A percentile compares a stretch with the other conserved stretches of the same genome.
These are phyloP conservation scores for Capromys pilorides DNA, from an alignment of 2,797 vertebrate genomes.

Conservation along the genomic window DNA sequence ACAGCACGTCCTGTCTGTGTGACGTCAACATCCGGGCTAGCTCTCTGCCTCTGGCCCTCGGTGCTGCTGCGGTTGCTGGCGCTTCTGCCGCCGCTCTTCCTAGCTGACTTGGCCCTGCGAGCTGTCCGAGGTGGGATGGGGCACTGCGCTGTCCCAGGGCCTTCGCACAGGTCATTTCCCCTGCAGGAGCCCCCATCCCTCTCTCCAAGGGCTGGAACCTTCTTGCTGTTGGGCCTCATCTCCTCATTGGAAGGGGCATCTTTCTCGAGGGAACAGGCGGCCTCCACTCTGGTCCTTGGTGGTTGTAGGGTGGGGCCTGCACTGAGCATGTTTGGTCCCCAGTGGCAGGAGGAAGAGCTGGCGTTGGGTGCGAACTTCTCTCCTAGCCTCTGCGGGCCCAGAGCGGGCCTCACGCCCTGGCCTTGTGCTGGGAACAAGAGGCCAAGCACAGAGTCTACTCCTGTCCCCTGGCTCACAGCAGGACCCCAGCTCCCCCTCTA, in stretches of 20 bases:
- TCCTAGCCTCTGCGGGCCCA: not conserved
- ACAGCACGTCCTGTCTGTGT: fast-evolving
- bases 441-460: fast-evolving
- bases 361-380: not conserved
- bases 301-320: not conserved
- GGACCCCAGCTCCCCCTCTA: too few relatives aligned
- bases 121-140: not conserved
- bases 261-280: not conserved
- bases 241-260: not conserved
- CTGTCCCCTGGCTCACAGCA: fast-evolving
- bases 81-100: too few relatives aligned
- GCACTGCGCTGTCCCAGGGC: not conserved
- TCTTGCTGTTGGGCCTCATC: not conserved
- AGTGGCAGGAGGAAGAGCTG: not conserved
- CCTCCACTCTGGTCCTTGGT: not conserved
- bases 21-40: too few relatives aligned
- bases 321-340: not conserved
- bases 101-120: fast-evolving
- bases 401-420: not conserved
- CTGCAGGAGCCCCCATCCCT: not conserved
- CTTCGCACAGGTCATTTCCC: not conserved
- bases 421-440: not conserved
- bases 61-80: not conserved
- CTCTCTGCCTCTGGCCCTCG: not conserved
- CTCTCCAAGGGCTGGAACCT: not conserved